Percentiles rank a stretch among this genome's conserved stretches.
phyloP scores from a whole-genome alignment of 2,888 invertebrate species.

The Camponotus fellah region DNA sequence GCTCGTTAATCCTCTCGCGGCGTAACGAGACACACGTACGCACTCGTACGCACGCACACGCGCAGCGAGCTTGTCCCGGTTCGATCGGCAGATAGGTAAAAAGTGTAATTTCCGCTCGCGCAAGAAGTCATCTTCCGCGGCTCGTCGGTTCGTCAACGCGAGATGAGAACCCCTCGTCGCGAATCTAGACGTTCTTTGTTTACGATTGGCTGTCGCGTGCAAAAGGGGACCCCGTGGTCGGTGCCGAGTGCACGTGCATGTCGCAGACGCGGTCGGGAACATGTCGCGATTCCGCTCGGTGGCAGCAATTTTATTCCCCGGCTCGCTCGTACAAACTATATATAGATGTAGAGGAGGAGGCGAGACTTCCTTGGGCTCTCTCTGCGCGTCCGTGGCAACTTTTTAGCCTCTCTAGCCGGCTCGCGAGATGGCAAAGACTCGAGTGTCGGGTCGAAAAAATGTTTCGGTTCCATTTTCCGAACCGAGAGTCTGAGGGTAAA shows the following conservation, averaged over 20 bases:
- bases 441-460: not conserved
- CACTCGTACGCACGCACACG: too few relatives aligned
- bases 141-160: slow-evolving; percentile 1
- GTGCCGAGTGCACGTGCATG: slow-evolving; percentile 36
- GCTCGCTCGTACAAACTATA: slow-evolving; percentile 25
- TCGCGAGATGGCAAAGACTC: not conserved
- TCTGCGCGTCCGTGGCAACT: slow-evolving; percentile 11
- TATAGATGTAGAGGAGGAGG: slow-evolving; percentile 42
- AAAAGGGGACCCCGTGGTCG: slow-evolving; percentile 23
- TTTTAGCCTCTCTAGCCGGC: not conserved
- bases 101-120: slow-evolving; percentile 1
- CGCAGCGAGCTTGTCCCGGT: not conserved
- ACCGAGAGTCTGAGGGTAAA: not conserved
- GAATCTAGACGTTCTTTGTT: slow-evolving; percentile 45
- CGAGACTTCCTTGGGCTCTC: slow-evolving; percentile 17
- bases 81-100: not conserved
- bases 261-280: slow-evolving; percentile 29
- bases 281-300: slow-evolving; percentile 42
- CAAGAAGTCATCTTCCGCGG: slow-evolving; percentile 1
- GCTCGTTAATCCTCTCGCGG: slow-evolving; percentile 20
- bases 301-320: slow-evolving; percentile 44
- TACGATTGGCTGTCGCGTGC: slow-evolving; percentile 46
- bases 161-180: slow-evolving; percentile 27
- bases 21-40: not conserved
- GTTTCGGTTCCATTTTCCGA: not conserved